Conservation (phyloP, 2,888 invertebrate genomes). For the Acanthosepion esculentum region DNA sequence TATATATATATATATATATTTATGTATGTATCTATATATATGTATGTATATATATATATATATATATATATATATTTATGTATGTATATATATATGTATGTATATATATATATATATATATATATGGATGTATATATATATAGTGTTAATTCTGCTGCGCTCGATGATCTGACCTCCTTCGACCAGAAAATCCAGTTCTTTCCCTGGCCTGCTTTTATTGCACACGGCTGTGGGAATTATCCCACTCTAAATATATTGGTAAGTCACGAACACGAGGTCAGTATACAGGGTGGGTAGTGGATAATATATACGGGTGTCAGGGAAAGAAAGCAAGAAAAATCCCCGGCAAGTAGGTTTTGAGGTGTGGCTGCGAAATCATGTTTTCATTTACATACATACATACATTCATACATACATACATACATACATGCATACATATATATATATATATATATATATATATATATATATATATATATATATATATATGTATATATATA, state of each 20-base stretch:
- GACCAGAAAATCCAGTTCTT: constrained; percentile 33
- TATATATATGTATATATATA: not conserved
- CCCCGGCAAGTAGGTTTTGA: not conserved
- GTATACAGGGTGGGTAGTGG: not conserved
- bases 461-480: not conserved
- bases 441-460: not conserved
- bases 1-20: no score
- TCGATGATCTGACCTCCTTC: not conserved
- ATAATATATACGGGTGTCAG: not conserved
- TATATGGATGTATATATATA: no score
- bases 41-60: no score
- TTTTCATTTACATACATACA: not conserved
- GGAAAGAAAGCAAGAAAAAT: not conserved
- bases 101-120: no score
- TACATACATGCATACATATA: no score
- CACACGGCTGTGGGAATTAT: not conserved
- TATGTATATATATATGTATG: no score
- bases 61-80: no score
- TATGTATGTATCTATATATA: no score
- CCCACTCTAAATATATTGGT: constrained; percentile 33
- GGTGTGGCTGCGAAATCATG: not conserved
- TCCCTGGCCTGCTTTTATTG: constrained; percentile 1
- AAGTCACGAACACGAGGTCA: constrained; percentile 8
- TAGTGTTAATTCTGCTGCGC: not conserved
- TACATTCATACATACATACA: no score